phyloP scores from a whole-genome alignment of 2,797 vertebrate genomes.

The Nyctalus aviator region DNA sequence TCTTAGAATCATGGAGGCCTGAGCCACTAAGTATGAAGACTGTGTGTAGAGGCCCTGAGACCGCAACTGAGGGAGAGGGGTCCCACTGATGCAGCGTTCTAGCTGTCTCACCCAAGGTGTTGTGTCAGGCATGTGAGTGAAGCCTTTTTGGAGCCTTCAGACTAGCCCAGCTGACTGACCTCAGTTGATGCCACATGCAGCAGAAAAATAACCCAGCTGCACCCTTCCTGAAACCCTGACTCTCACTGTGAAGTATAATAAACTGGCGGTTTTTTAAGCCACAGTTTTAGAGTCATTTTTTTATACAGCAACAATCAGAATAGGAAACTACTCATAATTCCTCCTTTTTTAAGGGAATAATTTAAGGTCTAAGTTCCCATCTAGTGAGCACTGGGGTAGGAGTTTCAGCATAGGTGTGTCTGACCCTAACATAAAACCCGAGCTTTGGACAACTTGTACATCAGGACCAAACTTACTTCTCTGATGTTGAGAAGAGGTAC shows the following conservation, averaged over 20 bases:
- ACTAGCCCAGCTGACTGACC: not conserved
- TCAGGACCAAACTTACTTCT: not conserved
- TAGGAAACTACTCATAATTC: not conserved
- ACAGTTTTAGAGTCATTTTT: not conserved
- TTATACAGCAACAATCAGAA: not conserved
- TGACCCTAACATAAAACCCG: not conserved
- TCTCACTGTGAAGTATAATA: not conserved
- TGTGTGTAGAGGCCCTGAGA: not conserved
- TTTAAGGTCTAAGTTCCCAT: not conserved
- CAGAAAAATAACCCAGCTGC: not conserved
- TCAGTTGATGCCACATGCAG: not conserved
- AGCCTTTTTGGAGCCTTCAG: not conserved
- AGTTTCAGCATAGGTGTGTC: not conserved
- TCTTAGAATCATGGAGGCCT: not conserved
- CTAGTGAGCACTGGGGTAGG: not conserved
- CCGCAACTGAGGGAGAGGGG: not conserved
- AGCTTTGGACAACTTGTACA: not conserved
- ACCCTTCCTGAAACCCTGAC: not conserved
- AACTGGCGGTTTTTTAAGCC: not conserved
- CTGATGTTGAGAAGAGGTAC: not conserved
- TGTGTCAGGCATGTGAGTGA: not conserved
- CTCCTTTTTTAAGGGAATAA: not conserved
- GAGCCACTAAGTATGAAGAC: not conserved
- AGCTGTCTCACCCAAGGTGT: fast-evolving
- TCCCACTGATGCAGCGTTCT: not conserved